Base-by-base conservation (phyloP, 2,888 invertebrate genomes). In the Malachius bipustulatus region DNA sequence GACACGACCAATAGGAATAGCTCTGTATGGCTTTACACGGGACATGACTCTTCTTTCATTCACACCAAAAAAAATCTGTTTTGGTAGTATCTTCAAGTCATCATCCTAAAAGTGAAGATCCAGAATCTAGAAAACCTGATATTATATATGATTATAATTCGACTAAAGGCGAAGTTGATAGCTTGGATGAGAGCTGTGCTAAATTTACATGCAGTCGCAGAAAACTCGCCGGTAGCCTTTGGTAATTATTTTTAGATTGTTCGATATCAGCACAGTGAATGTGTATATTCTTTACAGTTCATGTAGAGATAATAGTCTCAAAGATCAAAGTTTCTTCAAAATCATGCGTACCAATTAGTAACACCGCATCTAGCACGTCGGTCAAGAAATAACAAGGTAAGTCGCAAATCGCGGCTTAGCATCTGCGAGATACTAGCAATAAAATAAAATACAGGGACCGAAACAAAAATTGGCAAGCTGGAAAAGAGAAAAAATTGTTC, bases 91-190 rank as follows among this genome's bases (percentile, higher is more conserved):
- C 38, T 16, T 40, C 43, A 13, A 39, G 39, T 36, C 43, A 45
- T 31, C 36, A 42, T 26, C 14, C 32, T 16, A 35, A 32, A 16
- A 26, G 16, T 9, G 34, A 30, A n/a, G 40, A 47, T 38, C 8
- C 24, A 8, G 34, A 38, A n/a, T 32, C 16, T 13, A 26, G 29
- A 32, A 44, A 46, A 37, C 46, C 47, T 14, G 43, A 47, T 37
- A 45, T 47, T 4, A 48, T 45, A 16, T 14, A 30, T 8, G 41
- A 37, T 30, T 49, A 50, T 26, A 49, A 47, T 37, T 35, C 13
- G 4, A 48, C 43, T 10, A 48, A 49, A 40, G 43, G 43, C 29
- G 43, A 41, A n/a, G 42, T 45, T n/a, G 45, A 47, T 37, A 12
- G 40, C 3, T n/a, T 32, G 3, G 32, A 32, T 8, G 3, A 32